Conservation (phyloP, 2,113 vertebrate genomes). For the Paramisgurnus dabryanus region DNA sequence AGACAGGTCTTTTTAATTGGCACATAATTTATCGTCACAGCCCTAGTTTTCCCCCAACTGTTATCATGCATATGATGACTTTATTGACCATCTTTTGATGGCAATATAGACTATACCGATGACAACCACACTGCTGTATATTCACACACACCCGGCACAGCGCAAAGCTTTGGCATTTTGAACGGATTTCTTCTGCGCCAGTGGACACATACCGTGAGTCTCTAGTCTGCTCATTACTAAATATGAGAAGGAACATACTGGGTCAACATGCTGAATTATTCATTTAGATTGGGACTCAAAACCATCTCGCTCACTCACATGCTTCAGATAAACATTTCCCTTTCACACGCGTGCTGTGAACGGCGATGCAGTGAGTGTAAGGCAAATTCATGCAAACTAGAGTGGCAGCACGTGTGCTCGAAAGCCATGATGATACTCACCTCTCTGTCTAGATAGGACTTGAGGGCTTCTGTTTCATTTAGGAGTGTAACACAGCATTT, state of each 20-base stretch:
- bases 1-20: no score
- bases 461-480: constrained; percentile 95
- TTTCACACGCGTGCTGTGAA: background rate
- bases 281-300: constrained; percentile 64
- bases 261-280: constrained; percentile 79
- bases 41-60: no score
- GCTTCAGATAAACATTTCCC: constrained; percentile 19
- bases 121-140: no score
- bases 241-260: constrained; percentile 72
- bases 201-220: constrained; percentile 48
- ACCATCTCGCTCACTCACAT: constrained; percentile 31
- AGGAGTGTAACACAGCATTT: constrained; percentile 97
- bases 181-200: no score
- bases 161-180: no score
- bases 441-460: constrained; percentile 96
- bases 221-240: constrained; percentile 75
- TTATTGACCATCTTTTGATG: no score
- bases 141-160: no score
- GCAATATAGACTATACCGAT: no score
- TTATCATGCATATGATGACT: no score
- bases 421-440: constrained; percentile 67
- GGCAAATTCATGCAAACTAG: constrained; percentile 15
- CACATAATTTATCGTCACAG: no score
- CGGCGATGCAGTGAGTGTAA: background rate
- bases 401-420: background rate